phyloP scores from a whole-genome alignment of 2,797 vertebrate genomes.

The Lutjanus argentimaculatus region DNA sequence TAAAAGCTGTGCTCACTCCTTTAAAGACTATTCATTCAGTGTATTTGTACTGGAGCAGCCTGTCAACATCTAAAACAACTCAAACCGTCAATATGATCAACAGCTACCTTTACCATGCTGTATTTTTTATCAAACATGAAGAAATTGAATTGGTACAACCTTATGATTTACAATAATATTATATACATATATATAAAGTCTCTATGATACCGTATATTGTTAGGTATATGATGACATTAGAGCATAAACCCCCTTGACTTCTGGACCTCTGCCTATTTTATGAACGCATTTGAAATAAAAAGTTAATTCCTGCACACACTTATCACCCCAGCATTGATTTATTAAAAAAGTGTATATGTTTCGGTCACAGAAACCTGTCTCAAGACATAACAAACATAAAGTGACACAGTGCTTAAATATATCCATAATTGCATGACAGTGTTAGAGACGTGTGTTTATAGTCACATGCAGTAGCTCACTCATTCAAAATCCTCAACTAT shows the following conservation, averaged over 20 bases:
- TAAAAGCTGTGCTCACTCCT: background rate
- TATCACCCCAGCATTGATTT: no score
- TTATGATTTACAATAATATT: background rate
- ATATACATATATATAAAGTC: background rate
- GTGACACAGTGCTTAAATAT: no score
- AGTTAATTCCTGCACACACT: no score
- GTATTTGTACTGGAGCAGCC: conserved; percentile 8
- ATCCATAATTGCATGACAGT: no score
- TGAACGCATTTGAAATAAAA: background rate
- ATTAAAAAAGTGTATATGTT: no score
- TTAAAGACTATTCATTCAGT: background rate
- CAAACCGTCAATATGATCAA: background rate
- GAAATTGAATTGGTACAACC: background rate
- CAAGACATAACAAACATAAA: no score
- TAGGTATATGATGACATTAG: background rate
- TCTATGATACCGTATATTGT: background rate
- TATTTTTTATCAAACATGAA: background rate
- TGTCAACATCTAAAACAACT: conserved; percentile 10
- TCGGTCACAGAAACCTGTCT: no score
- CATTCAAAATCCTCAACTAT: no score
- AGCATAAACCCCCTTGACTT: background rate
- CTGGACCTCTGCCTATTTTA: background rate
- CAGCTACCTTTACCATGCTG: background rate
- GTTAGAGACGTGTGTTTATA: no score
- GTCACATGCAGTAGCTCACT: no score